A percentile compares a stretch with the other conserved stretches of the same genome.
phyloP scores from a whole-genome alignment of 1,140 invertebrate genomes.

The Glomeris maerens region DNA sequence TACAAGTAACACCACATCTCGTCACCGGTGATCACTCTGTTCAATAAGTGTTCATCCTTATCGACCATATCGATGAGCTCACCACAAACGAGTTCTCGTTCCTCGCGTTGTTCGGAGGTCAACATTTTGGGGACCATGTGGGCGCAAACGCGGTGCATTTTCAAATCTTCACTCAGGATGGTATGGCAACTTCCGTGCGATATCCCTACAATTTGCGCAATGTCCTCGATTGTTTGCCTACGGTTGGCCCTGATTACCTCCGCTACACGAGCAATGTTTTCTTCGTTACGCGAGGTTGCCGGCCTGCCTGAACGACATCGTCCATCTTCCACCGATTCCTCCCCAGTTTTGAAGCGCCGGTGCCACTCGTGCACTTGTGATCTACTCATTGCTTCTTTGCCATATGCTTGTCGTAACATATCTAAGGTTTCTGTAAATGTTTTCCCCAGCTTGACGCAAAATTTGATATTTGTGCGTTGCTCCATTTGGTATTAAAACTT shows the following conservation, averaged over 20 bases:
- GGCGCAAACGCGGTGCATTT: neutral
- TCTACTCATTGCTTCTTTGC: too few relatives aligned
- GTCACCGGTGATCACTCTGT: neutral
- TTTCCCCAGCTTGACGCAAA: neutral
- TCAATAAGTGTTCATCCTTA: neutral
- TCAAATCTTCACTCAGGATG: neutral
- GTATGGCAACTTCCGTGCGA: neutral
- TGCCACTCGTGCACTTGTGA: neutral
- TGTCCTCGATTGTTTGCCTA: neutral
- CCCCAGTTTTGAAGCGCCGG: neutral
- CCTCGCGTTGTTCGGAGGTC: neutral
- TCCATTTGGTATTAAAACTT: too few relatives aligned
- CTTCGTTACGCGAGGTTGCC: neutral
- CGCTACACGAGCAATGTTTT: neutral
- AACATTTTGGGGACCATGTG: neutral
- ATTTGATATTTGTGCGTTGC: neutral
- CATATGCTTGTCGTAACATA: neutral
- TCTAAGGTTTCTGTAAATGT: neutral
- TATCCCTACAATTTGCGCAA: neutral
- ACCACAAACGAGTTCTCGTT: neutral
- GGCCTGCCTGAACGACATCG: neutral
- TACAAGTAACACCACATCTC: constrained; percentile 12
- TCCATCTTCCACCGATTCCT: neutral
- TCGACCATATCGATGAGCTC: neutral
- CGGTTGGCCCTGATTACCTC: neutral